Conservation (phyloP, 2,888 invertebrate species). For the Phorcus lineatus region DNA sequence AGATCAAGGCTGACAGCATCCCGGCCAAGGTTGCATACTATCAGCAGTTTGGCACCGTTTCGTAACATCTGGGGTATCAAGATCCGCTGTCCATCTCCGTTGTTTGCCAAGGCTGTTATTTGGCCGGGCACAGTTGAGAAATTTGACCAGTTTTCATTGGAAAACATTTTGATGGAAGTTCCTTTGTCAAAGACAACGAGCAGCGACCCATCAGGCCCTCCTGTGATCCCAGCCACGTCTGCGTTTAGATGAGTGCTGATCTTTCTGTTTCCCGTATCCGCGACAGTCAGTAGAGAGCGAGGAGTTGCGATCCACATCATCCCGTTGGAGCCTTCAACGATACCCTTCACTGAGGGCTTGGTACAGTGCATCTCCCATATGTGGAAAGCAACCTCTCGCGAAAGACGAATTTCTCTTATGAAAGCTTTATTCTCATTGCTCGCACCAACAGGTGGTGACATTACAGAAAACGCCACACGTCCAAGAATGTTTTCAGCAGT, state of each 20-base stretch:
- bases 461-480: conserved; percentile 18
- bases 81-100: conserved; percentile 2
- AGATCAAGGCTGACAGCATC: conserved; percentile 21
- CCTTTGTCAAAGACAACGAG: conserved; percentile 32
- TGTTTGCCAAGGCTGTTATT: conserved; percentile 23
- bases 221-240: conserved; percentile 23
- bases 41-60: conserved; percentile 15
- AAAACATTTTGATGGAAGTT: conserved; percentile 26
- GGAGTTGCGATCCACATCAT: conserved; percentile 33
- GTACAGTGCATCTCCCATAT: conserved; percentile 33
- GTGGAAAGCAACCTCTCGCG: conserved; percentile 31
- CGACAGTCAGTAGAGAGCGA: conserved; percentile 28
- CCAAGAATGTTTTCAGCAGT: conserved; percentile 30
- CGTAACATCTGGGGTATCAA: conserved; percentile 13
- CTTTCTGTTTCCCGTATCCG: not conserved
- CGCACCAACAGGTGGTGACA: not conserved
- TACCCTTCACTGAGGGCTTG: conserved; percentile 27
- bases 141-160: conserved; percentile 24
- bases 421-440: not conserved
- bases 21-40: conserved; percentile 25
- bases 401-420: conserved; percentile 25
- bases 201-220: conserved; percentile 29
- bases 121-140: conserved; percentile 22
- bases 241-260: conserved; percentile 28
- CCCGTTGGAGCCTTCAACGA: conserved; percentile 27